A percentile compares a stretch with the other conserved stretches of the same genome.
phyloP scores from a whole-genome alignment of 2,797 vertebrate genomes.

The Myripristis jacobus region DNA sequence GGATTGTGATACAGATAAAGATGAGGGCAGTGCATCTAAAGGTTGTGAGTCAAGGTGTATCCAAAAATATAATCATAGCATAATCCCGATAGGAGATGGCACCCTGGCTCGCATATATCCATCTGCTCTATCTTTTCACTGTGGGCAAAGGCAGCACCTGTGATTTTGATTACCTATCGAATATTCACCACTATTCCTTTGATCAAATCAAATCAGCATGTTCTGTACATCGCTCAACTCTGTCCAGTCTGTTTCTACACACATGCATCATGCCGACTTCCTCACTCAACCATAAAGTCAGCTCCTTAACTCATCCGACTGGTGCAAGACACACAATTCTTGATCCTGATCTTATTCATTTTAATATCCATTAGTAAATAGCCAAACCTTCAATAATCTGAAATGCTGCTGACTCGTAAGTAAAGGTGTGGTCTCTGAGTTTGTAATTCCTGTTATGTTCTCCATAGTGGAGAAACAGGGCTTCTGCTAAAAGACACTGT shows the following conservation, averaged over 20 bases:
- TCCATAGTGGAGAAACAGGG: conserved; percentile 16
- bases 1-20: background rate
- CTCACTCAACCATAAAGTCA: background rate
- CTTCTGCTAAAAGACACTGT: conserved; percentile 30
- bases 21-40: background rate
- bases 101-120: no score
- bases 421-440: conserved; percentile 5
- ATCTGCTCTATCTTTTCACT: no score
- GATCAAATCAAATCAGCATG: background rate
- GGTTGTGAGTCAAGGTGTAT: no score
- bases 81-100: no score
- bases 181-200: no score
- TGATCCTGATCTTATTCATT: conserved; percentile 1
- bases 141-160: no score
- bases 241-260: background rate
- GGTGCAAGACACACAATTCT: background rate
- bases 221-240: background rate
- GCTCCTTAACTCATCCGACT: conserved; percentile 2
- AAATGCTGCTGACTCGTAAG: background rate
- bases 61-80: no score
- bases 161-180: no score
- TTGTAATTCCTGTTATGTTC: conserved; percentile 34
- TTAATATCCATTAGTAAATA: conserved; percentile 4
- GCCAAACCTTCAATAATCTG: background rate
- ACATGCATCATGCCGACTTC: background rate